Evolutionary conservation across 2,113 vertebrate genomes (phyloP).

Genomic region (Crotalus helleri): DNA sequence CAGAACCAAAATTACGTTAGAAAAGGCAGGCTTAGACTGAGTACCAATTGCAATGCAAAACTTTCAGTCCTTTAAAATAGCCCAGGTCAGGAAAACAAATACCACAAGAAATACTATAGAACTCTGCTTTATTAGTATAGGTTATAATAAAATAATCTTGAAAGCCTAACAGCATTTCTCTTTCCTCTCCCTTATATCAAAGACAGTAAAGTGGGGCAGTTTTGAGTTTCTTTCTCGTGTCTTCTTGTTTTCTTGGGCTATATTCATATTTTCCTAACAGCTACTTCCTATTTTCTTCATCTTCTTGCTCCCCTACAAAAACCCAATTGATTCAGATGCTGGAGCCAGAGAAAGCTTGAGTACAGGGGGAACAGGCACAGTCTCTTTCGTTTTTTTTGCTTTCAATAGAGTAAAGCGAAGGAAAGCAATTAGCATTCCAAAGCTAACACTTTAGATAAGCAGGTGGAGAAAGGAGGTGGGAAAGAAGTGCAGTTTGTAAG

Average conservation of each 20-base stretch:
- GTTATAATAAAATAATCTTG: not conserved
- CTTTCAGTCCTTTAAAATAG: not conserved
- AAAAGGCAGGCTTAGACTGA: not conserved
- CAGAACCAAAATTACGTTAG: not conserved
- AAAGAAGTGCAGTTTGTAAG: not conserved
- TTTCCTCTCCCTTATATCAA: not conserved
- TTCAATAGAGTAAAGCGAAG: not conserved
- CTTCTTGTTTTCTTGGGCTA: not conserved
- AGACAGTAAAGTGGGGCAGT: not conserved
- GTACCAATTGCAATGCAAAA: not conserved
- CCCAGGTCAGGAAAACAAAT: not conserved
- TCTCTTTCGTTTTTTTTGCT: not conserved
- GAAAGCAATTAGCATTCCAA: not conserved
- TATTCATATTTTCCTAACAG: not conserved
- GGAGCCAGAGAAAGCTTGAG: not conserved
- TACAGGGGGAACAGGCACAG: not conserved
- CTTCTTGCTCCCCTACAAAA: not conserved
- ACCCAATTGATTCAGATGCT: not conserved
- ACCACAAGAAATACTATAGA: not conserved
- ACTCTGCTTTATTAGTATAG: not conserved
- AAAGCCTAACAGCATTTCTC: not conserved
- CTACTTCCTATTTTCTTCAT: not conserved
- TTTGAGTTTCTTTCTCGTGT: not conserved
- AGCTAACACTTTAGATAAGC: not conserved
- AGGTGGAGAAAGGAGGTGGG: not conserved